Percentiles rank a stretch among this genome's conserved stretches.
Evolutionary conservation across 2,888 invertebrate genomes (phyloP).

Genomic region (Teinopalpus imperialis): DNA sequence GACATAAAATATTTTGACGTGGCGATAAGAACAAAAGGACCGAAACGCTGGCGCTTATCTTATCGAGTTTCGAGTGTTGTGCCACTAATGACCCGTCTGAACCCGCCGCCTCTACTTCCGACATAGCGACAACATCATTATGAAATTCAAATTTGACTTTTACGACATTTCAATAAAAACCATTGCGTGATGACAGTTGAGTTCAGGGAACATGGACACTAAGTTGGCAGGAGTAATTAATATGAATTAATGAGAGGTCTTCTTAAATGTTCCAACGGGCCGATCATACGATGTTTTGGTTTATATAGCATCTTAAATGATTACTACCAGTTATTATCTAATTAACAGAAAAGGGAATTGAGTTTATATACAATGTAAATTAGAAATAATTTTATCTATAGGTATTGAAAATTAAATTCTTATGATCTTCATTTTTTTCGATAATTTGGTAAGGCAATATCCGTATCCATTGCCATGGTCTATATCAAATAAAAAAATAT

Average conservation of each 20-base stretch:
- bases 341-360: no score
- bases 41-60: conserved; percentile 62
- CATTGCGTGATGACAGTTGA: conserved; percentile 1
- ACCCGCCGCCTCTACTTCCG: conserved; percentile 49
- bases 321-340: no score
- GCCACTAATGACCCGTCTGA: conserved; percentile 62
- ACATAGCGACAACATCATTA: conserved; percentile 62
- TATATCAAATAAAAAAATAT: no score
- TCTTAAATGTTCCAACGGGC: not conserved
- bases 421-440: no score
- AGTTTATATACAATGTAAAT: no score
- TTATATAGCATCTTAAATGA: no score
- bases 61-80: conserved; percentile 60
- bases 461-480: no score
- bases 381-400: no score
- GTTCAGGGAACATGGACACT: not conserved
- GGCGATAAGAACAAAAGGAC: conserved; percentile 66
- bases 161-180: conserved; percentile 15
- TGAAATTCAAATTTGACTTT: conserved; percentile 14
- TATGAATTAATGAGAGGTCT: not conserved
- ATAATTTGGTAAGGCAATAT: no score
- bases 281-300: no score
- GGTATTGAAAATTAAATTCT: no score
- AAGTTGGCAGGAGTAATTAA: not conserved
- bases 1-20: conserved; percentile 77